Evolutionary conservation across 2,113 vertebrate genomes (phyloP).

Genomic region (Trogon melanurus): DNA sequence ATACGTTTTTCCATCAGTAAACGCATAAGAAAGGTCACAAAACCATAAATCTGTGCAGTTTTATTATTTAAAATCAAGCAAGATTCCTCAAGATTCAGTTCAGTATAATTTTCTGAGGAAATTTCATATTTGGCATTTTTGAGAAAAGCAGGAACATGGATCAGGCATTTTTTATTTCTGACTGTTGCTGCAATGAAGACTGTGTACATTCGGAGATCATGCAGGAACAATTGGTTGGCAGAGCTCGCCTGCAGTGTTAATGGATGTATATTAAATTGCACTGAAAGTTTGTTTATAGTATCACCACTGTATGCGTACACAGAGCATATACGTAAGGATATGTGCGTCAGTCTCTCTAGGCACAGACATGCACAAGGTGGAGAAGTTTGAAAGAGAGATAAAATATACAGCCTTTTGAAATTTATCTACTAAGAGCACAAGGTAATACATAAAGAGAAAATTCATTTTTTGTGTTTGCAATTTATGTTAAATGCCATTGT

Average conservation of each 20-base stretch:
- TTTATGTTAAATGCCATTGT: slow-evolving; percentile 38
- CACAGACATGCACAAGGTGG: background rate
- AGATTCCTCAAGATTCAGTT: background rate
- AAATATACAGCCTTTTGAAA: slow-evolving; percentile 41
- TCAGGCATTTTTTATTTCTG: background rate
- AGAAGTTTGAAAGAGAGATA: slow-evolving; percentile 16
- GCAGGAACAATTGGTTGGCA: background rate
- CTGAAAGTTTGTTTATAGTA: background rate
- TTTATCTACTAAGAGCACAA: slow-evolving; percentile 51
- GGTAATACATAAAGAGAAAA: slow-evolving; percentile 40
- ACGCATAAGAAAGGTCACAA: background rate
- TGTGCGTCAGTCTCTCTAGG: background rate
- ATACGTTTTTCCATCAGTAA: background rate
- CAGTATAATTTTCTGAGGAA: background rate
- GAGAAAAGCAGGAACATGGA: background rate
- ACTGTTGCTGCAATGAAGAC: background rate
- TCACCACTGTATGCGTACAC: fast-evolving
- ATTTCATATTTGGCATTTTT: background rate
- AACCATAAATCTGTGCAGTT: background rate
- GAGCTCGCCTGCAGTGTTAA: background rate
- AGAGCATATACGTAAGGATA: background rate
- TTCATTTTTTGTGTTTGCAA: slow-evolving; percentile 44
- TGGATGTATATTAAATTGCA: background rate
- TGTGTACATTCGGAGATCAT: background rate
- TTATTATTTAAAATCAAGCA: background rate